Base-by-base conservation (phyloP, 2,113 vertebrate species). In the Columbina picui region DNA sequence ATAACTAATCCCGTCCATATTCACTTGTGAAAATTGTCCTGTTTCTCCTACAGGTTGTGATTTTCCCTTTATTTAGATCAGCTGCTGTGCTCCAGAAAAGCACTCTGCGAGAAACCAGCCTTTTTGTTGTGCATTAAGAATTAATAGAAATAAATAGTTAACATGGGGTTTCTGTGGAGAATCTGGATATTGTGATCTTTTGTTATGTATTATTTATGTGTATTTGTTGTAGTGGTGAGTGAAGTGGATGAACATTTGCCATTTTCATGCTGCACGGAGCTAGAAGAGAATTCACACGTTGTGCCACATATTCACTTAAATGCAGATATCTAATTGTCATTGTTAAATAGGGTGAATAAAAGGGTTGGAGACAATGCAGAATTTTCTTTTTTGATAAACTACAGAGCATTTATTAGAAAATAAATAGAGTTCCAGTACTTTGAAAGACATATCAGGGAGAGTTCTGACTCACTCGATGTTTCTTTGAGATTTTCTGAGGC, bases 11-110 rank as follows among this genome's bases (percentile, higher is more conserved):
- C 30, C 43, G 56, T 81, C 27, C 36, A 9, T 3, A 6, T 2
- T 79, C 60, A 22, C 32, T 88, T 90, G 27, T 89, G 47, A 86
- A 97, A 92, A 45, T 25, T 27, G 8, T 67, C 22, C 61, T 19
- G 15, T 16, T n/a, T 75, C 45, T 88, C 76, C n/a, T 75, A 16
- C 12, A 81, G 14, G 43, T 21, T 7, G 3, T 81, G 27, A 6
- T 10, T 82, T 96, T 69, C 10, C 29, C 65, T 91, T 86, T 47
- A 52, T 81, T 95, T 70, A 64, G 45, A 64, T 76, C 65, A 82
- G 26, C 8, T 5, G 27, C n/a, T 56, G 7, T 34, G 80, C 57
- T 84, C 84, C 36, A 75, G 29, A 63, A 52, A 59, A 43, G 53
- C 34, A 6, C 63, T 67, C 13, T 27, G 11, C 53, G 76, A 93